Percentiles rank a stretch among this genome's conserved stretches.
These are phyloP conservation scores for Nothobranchius kuhntae DNA, from an alignment of 2,113 vertebrate species.

Conservation along the genomic window DNA sequence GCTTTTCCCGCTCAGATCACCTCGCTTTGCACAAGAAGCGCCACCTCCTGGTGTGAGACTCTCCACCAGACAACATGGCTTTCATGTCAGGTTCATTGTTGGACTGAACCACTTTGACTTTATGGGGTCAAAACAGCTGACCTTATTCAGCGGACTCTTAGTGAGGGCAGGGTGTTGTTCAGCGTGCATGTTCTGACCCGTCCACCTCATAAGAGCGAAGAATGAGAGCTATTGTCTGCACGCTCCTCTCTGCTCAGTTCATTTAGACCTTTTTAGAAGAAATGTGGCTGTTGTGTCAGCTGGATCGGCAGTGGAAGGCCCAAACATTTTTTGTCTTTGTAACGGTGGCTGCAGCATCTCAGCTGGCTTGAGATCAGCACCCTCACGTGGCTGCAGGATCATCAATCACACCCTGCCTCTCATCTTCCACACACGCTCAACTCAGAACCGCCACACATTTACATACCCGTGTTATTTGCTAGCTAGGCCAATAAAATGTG, in stretches of 20 bases:
- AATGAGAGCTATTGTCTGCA: conserved; percentile 26
- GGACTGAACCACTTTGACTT: conserved; percentile 58
- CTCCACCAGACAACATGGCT: conserved; percentile 23
- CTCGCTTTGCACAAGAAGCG: conserved; percentile 97
- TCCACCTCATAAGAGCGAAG: conserved; percentile 43
- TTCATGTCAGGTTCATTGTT: conserved; percentile 21
- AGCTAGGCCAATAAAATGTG: conserved; percentile 68
- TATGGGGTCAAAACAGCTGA: conserved; percentile 29
- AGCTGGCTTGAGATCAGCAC: conserved; percentile 82
- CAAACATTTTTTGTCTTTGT: conserved; percentile 11
- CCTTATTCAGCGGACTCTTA: conserved; percentile 32
- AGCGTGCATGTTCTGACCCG: conserved; percentile 46
- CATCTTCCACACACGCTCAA: too few species aligned
- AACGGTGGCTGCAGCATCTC: conserved; percentile 51
- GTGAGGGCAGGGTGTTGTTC: conserved; percentile 54
- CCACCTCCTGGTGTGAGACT: conserved; percentile 84
- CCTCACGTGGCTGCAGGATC: conserved; percentile 51
- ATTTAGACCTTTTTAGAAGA: conserved; percentile 5
- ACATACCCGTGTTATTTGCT: conserved; percentile 29
- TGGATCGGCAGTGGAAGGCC: conserved; percentile 32
- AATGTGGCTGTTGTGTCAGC: conserved; percentile 21
- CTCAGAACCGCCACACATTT: conserved; percentile 2
- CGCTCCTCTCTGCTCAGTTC: conserved; percentile 17
- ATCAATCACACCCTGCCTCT: conserved; percentile 20
- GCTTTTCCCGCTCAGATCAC: conserved; percentile 97